Percentiles rank a stretch among this genome's conserved stretches.
These are phyloP conservation scores for Potorous gilbertii DNA, from an alignment of 2,797 vertebrate genomes.

Conservation along the genomic window DNA sequence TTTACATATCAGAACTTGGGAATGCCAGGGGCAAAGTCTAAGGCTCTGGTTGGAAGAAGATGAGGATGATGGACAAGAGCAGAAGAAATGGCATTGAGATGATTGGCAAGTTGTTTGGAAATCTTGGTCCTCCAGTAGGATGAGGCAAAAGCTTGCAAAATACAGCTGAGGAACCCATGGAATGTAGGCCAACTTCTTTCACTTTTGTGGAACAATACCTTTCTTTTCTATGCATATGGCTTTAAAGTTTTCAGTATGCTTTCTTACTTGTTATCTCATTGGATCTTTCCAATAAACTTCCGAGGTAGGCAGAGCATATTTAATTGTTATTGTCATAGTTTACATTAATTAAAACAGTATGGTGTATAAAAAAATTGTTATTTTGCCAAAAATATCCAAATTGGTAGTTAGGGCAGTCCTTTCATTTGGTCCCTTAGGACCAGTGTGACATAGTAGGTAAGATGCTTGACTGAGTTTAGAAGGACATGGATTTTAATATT, in stretches of 20 bases:
- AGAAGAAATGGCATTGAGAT: neutral
- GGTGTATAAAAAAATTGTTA: neutral
- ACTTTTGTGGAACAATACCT: neutral
- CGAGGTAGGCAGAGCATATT: neutral
- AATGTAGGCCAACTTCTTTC: neutral
- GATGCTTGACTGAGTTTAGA: neutral
- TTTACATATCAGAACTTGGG: neutral
- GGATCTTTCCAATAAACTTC: neutral
- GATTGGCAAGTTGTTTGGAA: neutral
- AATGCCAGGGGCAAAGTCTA: neutral
- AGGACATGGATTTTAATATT: neutral
- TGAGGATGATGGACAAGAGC: neutral
- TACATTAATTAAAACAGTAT: neutral
- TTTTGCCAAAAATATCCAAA: neutral
- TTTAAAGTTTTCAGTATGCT: neutral
- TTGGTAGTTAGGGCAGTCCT: neutral
- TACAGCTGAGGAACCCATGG: neutral
- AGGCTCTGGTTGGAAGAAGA: neutral
- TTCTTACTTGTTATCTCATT: neutral
- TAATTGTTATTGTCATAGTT: neutral
- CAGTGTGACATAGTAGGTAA: neutral
- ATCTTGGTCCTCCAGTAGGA: neutral
- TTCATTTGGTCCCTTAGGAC: neutral
- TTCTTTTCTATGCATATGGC: neutral
- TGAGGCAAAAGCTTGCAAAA: neutral